Conservation (phyloP, 2,888 invertebrate species). For the Cheilosia vernalis region DNA sequence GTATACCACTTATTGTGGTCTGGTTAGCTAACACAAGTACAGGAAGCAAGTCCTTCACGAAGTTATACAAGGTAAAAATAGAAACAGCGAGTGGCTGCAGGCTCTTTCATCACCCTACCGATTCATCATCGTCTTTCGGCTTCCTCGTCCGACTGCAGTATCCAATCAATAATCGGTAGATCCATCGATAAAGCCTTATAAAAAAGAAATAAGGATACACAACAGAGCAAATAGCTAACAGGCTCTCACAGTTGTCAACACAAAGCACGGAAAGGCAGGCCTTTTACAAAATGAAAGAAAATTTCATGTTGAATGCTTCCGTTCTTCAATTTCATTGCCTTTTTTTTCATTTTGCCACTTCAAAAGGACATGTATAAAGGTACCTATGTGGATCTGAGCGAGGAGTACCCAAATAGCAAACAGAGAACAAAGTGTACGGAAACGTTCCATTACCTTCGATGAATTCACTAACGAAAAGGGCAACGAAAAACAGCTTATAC, state of each 20-base stretch:
- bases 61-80: constrained; percentile 17
- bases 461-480: constrained; percentile 20
- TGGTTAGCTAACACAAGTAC: constrained; percentile 73
- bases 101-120: constrained; percentile 63
- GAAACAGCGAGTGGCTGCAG: constrained; percentile 65
- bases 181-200: constrained; percentile 26
- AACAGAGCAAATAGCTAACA: constrained; percentile 14
- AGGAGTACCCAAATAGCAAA: background rate
- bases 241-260: constrained; percentile 25
- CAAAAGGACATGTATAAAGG: constrained; percentile 5
- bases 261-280: background rate
- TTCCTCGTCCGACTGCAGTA: constrained; percentile 46
- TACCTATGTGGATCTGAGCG: constrained; percentile 9
- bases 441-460: constrained; percentile 41
- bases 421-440: constrained; percentile 32
- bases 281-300: constrained; percentile 5
- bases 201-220: constrained; percentile 27
- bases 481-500: constrained; percentile 6
- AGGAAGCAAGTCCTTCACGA: constrained; percentile 66
- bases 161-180: constrained; percentile 60
- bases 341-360: constrained; percentile 3
- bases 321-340: background rate
- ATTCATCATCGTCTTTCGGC: constrained; percentile 51
- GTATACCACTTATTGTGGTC: constrained; percentile 72
- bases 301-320: constrained; percentile 27